Evolutionary conservation across 2,888 invertebrate species (phyloP).

Genomic region (Rotaria socialis): DNA sequence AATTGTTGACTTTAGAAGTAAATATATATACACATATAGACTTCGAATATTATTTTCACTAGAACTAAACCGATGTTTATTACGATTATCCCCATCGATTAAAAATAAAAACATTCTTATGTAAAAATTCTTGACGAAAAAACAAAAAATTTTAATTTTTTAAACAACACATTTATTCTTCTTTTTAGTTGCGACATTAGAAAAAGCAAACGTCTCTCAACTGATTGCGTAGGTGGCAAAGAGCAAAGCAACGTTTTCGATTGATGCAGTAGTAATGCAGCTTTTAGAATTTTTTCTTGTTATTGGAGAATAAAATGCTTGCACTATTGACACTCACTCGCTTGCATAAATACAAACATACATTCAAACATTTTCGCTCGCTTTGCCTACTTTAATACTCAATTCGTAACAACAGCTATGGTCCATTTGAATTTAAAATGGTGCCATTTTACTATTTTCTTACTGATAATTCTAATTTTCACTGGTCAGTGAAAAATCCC

Average conservation of each 20-base stretch:
- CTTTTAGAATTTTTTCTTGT: neutral
- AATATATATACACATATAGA: too few species aligned
- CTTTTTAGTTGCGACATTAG: neutral
- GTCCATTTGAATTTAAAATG: neutral
- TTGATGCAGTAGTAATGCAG: neutral
- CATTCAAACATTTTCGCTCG: neutral
- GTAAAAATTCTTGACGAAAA: too few species aligned
- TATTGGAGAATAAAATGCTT: neutral
- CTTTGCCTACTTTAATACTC: neutral
- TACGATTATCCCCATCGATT: too few species aligned
- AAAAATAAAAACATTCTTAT: too few species aligned
- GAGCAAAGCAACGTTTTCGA: neutral
- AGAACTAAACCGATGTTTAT: too few species aligned
- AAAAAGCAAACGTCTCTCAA: neutral
- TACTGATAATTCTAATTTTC: neutral
- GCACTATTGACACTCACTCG: neutral
- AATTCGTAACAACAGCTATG: neutral
- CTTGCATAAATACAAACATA: slow-evolving; percentile 4
- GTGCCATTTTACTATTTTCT: neutral
- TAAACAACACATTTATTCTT: neutral
- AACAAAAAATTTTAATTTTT: neutral
- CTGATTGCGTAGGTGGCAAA: neutral
- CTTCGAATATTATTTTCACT: too few species aligned
- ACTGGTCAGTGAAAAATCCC: neutral
- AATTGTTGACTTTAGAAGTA: too few species aligned